These are phyloP conservation scores for Monochamus saltuarius DNA, from an alignment of 1,140 invertebrate species.

Conservation along the genomic window DNA sequence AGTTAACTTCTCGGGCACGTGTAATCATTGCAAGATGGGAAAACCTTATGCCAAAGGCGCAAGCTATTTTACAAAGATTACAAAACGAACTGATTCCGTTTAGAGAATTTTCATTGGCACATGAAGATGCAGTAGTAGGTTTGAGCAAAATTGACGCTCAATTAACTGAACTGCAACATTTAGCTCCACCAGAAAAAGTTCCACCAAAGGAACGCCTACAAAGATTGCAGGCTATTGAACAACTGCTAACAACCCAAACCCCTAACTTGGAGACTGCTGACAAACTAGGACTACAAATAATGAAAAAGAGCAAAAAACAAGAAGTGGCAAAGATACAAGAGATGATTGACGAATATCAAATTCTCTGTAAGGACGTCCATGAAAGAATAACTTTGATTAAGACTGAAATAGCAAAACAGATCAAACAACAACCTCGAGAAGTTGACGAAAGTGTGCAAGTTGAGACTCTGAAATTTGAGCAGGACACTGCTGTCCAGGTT, in stretches of 20 bases:
- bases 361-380: constrained; percentile 65
- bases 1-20: constrained; percentile 56
- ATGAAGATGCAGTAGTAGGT: constrained; percentile 67
- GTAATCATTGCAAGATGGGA: constrained; percentile 62
- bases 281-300: constrained; percentile 60
- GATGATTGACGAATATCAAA: constrained; percentile 69
- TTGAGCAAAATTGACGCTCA: constrained; percentile 69
- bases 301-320: constrained; percentile 57
- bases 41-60: constrained; percentile 55
- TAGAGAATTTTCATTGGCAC: constrained; percentile 67
- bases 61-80: constrained; percentile 52
- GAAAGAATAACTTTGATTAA: constrained; percentile 56
- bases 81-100: constrained; percentile 60
- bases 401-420: constrained; percentile 51
- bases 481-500: constrained; percentile 75
- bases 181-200: constrained; percentile 55
- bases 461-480: constrained; percentile 73
- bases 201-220: constrained; percentile 51
- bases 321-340: constrained; percentile 61
- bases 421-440: constrained; percentile 47
- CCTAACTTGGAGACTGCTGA: constrained; percentile 59
- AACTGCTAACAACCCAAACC: constrained; percentile 58
- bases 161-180: constrained; percentile 67
- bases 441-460: constrained; percentile 67
- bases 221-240: constrained; percentile 58